Evolutionary conservation across 92 coral and sea anemone genomes (phyloP), one percentile per base, ranked within the genome.

Genomic region (Desmophyllum pertusum): DNA sequence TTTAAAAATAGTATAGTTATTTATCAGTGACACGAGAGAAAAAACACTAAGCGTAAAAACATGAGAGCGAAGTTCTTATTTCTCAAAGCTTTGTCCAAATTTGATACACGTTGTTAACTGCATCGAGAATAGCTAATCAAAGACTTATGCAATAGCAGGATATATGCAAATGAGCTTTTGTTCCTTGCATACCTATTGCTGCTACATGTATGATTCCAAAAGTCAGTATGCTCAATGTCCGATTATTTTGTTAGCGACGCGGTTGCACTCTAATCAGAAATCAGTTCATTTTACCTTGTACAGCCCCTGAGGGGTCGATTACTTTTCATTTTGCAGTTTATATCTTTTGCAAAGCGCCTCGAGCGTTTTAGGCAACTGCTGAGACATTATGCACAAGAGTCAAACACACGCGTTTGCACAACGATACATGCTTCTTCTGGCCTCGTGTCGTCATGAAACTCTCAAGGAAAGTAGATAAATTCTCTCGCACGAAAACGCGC

Each of bases 401-500:
- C 76, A 50, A n/a, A 36, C 37, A 37, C 18, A 36, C 11, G 37
- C 30, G 38, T 33, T 7, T 51, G 10, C 31, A 19, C 14, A n/a
- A 11, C 25, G 41, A 42, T 17, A 10, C 50, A 23, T 78, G 30
- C 10, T 18, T 36, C 5, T 23, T 2, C 53, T 36, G 14, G 23
- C 40, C 39, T 33, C 7, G 21, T 41, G 36, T 29, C 37, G 67
- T 15, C 27, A 18, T 27, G 11, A n/a, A 63, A 63, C 31, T 63
- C 30, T 29, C 42, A 0, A 18, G 46, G 46, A 64, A 33, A 46
- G n/a, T 48, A 19, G 0, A 14, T 5, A 80, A 6, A 25, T 37
- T 69, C 7, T 29, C 66, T 69, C 67, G 52, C 77, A 62, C 63
- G 76, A 35, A 70, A 42, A 25, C 84, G 76, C 76, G 64, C 48